These are phyloP conservation scores for Ctenochaetus hawaiiensis DNA, from an alignment of 2,797 vertebrate genomes.

Conservation along the genomic window DNA sequence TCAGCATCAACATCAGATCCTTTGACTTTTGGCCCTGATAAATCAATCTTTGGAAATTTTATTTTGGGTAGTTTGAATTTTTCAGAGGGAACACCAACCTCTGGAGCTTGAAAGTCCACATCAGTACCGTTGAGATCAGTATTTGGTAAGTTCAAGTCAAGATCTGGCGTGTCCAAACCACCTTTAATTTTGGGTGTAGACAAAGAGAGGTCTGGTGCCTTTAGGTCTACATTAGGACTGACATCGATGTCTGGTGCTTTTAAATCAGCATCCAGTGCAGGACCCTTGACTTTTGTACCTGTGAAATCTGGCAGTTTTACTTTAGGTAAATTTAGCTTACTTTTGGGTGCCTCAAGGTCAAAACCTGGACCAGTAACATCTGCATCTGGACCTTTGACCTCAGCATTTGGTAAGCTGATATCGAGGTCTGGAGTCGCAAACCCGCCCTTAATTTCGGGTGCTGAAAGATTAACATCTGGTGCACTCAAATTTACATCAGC, in stretches of 20 bases:
- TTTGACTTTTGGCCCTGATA: conserved; percentile 59
- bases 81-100: conserved; percentile 38
- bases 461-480: conserved; percentile 67
- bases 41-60: conserved; percentile 55
- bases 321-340: conserved; percentile 10
- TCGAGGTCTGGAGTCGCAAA: conserved; percentile 57
- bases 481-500: conserved; percentile 57
- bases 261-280: neutral
- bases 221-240: conserved; percentile 40
- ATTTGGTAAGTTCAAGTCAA: conserved; percentile 36
- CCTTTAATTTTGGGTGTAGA: conserved; percentile 45
- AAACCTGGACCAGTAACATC: conserved; percentile 58
- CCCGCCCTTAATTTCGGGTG: conserved; percentile 58
- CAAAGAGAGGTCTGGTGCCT: conserved; percentile 33
- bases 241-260: conserved; percentile 4
- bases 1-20: conserved; percentile 47
- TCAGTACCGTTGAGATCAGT: conserved; percentile 38
- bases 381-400: conserved; percentile 62
- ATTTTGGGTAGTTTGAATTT: conserved; percentile 62
- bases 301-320: conserved; percentile 55
- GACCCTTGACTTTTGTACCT: conserved; percentile 48
- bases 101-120: conserved; percentile 48
- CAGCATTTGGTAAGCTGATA: conserved; percentile 48
- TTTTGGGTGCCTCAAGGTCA: too few relatives aligned
- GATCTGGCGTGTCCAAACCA: conserved; percentile 38